phyloP scores from a whole-genome alignment of 2,113 vertebrate species.

The Lycaon pictus region DNA sequence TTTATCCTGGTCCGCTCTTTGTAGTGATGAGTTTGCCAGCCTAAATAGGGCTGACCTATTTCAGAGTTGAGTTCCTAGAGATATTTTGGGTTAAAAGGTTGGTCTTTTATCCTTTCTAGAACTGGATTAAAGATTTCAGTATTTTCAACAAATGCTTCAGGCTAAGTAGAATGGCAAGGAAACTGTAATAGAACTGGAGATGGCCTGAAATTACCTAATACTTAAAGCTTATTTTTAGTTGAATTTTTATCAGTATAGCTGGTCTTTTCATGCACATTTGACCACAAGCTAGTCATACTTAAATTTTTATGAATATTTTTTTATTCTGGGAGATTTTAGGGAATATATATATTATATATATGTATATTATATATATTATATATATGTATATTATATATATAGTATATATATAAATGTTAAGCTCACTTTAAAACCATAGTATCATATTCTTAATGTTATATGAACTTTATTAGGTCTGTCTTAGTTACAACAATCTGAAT shows the following conservation, averaged over 20 bases:
- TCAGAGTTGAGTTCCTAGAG: background rate
- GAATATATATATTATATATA: background rate
- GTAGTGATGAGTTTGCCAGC: background rate
- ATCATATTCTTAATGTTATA: background rate
- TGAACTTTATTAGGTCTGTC: background rate
- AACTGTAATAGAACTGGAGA: background rate
- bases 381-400: background rate
- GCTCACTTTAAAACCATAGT: background rate
- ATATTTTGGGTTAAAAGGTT: background rate
- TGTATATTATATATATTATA: background rate
- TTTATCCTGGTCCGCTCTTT: background rate
- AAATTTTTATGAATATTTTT: background rate
- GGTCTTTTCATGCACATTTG: background rate
- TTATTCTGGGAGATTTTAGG: background rate
- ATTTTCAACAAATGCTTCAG: constrained; percentile 5
- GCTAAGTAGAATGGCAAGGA: constrained; percentile 13
- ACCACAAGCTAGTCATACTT: background rate
- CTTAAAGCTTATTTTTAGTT: background rate
- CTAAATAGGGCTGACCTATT: background rate
- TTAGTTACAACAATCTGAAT: background rate
- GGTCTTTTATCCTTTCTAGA: background rate
- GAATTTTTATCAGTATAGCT: background rate
- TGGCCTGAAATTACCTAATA: background rate
- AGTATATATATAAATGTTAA: background rate
- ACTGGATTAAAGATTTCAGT: background rate